Base-by-base conservation (phyloP, 2,888 invertebrate genomes). In the Drosophila macrospina region DNA sequence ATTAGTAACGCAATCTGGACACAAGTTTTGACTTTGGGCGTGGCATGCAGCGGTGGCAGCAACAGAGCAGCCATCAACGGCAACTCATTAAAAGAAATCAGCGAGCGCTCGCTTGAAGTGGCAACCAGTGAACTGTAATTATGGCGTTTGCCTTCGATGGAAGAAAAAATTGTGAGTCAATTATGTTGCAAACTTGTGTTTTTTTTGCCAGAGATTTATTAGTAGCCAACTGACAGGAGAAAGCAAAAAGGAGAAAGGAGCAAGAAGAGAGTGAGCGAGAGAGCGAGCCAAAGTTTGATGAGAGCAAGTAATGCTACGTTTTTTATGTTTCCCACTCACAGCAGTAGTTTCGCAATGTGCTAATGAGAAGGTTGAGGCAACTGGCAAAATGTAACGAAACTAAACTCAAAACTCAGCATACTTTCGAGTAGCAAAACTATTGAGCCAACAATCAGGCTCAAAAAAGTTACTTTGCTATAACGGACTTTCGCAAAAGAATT, bases 21-120 rank as follows among this genome's bases (percentile, higher is more conserved):
- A 50, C 60, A 61, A 64, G 39, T 48, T 60, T 30, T 30, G 30
- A 37, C 30, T 13, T 39, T 32, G 7, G 51, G 56, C 67, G 57
- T 52, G 62, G 20, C 48, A 32, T 13, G 47, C 41, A 37, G 30
- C 8, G 4, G 6, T 13, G 50, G 63, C 74, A 32, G 44, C 54
- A 28, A 60, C 48, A 55, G 61, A 76, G 13, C 30, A 13, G 24
- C 61, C 48, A 55, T 57, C 78, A 20, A 30, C 26, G 24, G 66
- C 51, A 63, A 66, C 80, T 87, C 86, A 80, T 86, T 85, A 83
- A 74, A 72, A 69, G 51, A 60, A 72, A 64, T 66, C 44, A 65
- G 54, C 45, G 36, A 55, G 45, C 54, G 44, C 55, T 65, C 56
- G 44, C 59, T 47, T 67, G 28, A 68, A 74, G 60, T 60, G 50